Percentiles rank a stretch among this genome's conserved stretches.
phyloP scores from a whole-genome alignment of 2,797 vertebrate genomes.

The Poecilia gillii region DNA sequence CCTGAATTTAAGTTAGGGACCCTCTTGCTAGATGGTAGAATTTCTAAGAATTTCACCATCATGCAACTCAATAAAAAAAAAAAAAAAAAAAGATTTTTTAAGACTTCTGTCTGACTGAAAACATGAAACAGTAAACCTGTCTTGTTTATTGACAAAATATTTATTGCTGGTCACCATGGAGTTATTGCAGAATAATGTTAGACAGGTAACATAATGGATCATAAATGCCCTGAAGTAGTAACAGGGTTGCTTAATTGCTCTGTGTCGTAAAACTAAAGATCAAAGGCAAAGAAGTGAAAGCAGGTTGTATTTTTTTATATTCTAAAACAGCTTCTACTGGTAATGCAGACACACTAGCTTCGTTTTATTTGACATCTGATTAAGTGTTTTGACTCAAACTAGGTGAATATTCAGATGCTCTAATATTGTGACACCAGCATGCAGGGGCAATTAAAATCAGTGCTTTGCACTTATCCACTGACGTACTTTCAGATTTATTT shows the following conservation, averaged over 20 bases:
- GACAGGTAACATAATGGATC: slow-evolving; percentile 49
- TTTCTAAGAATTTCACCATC: neutral
- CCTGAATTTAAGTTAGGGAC: neutral
- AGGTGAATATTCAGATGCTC: slow-evolving; percentile 26
- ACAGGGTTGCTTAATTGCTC: slow-evolving; percentile 39
- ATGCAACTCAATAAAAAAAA: neutral
- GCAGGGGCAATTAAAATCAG: neutral
- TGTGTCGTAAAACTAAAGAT: slow-evolving; percentile 39
- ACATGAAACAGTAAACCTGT: slow-evolving; percentile 11
- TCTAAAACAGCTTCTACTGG: slow-evolving; percentile 1
- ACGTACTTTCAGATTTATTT: slow-evolving; percentile 44
- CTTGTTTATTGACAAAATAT: slow-evolving; percentile 52
- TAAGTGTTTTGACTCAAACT: slow-evolving; percentile 39
- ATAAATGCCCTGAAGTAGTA: slow-evolving; percentile 48
- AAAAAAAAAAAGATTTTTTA: neutral
- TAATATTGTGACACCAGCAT: slow-evolving; percentile 21
- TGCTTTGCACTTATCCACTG: slow-evolving; percentile 53
- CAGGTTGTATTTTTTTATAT: slow-evolving; percentile 23
- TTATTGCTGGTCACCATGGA: slow-evolving; percentile 46
- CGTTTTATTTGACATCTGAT: slow-evolving; percentile 38
- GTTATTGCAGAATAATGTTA: slow-evolving; percentile 44
- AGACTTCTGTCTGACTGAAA: neutral
- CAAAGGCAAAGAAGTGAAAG: slow-evolving; percentile 59
- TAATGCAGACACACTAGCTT: slow-evolving; percentile 17
- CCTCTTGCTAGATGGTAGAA: neutral